Percentiles rank a stretch among this genome's conserved stretches.
Evolutionary conservation across 2,797 vertebrate genomes (phyloP).

Genomic region (Cyclura pinguis): DNA sequence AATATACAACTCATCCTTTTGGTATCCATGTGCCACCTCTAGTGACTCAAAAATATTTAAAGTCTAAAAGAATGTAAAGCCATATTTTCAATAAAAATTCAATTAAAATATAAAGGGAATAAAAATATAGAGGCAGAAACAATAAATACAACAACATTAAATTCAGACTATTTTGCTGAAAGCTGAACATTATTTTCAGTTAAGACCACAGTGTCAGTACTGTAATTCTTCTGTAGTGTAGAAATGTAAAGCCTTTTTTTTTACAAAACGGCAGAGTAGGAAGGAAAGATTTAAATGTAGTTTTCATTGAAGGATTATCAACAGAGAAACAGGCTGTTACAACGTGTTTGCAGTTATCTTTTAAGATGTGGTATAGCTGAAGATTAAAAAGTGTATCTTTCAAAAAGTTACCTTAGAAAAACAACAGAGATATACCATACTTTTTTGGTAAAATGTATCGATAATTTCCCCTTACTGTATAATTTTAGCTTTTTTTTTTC

Average conservation of each 20-base stretch:
- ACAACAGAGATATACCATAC: neutral
- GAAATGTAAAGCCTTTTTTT: too few relatives aligned
- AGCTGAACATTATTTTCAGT: neutral
- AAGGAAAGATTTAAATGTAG: neutral
- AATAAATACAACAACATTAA: neutral
- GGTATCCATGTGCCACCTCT: neutral
- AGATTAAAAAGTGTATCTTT: neutral
- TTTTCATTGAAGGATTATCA: neutral
- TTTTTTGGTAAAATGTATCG: neutral
- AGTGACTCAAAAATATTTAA: too few relatives aligned
- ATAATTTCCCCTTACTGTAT: too few relatives aligned
- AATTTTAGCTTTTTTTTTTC: neutral
- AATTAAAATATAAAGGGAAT: neutral
- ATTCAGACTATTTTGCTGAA: neutral
- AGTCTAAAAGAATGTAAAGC: neutral
- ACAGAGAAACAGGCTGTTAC: neutral
- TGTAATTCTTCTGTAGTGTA: neutral
- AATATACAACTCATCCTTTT: neutral
- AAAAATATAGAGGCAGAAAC: neutral
- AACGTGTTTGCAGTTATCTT: neutral
- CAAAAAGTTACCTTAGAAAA: neutral
- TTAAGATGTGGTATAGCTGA: neutral
- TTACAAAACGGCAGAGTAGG: neutral
- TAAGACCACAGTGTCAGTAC: neutral
- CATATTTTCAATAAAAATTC: neutral